Evolutionary conservation across 2,797 vertebrate species (phyloP).

Genomic region (Sarcoramphus papa): DNA sequence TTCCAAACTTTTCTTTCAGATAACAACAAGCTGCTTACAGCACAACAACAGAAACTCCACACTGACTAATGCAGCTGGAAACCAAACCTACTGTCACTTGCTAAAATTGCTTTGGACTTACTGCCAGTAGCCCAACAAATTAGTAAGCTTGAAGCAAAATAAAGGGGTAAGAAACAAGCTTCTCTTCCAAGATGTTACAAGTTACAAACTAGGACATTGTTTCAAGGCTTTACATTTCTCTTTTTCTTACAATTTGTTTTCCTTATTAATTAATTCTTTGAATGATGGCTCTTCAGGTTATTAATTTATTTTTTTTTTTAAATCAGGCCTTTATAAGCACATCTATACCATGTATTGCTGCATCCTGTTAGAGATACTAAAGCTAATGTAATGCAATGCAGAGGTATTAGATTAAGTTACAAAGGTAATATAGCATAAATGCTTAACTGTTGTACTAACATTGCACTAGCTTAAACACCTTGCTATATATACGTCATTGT

Average conservation of each 20-base stretch:
- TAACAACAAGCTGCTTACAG: slow-evolving; percentile 33
- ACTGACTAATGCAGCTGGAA: not conserved
- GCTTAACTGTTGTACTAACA: not conserved
- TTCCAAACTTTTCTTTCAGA: slow-evolving; percentile 22
- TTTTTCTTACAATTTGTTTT: not conserved
- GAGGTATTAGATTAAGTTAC: not conserved
- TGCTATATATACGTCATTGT: not conserved
- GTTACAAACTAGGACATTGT: not conserved
- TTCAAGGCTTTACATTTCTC: not conserved
- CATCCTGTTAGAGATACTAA: not conserved
- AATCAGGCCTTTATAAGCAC: not conserved
- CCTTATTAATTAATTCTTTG: not conserved
- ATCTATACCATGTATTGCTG: not conserved
- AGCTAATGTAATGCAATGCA: not conserved
- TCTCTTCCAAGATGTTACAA: not conserved
- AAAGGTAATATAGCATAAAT: not conserved
- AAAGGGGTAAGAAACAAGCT: not conserved
- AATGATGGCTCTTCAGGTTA: not conserved
- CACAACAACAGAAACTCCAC: not conserved
- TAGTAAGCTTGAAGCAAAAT: not conserved
- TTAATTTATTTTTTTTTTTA: not conserved
- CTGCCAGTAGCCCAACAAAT: not conserved
- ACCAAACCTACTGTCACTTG: not conserved
- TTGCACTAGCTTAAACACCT: not conserved
- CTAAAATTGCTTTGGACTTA: not conserved